Conservation (phyloP, 2,888 invertebrate species). For the Nematopogon swammerdamellus region DNA sequence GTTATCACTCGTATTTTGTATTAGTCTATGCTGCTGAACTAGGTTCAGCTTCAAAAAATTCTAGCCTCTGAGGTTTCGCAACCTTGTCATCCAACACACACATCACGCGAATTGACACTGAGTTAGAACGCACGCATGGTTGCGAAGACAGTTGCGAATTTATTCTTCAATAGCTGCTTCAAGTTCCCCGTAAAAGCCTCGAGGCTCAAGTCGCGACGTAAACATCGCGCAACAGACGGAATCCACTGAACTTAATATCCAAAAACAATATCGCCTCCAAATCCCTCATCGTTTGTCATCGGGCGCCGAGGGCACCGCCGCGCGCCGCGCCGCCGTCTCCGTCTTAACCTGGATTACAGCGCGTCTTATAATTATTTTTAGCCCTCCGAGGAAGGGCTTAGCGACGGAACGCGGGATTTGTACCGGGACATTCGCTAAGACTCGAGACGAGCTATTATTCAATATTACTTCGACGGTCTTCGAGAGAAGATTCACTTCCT, state of each 20-base stretch:
- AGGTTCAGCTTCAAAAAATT: too few species aligned
- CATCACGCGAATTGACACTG: too few species aligned
- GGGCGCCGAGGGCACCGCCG: not conserved
- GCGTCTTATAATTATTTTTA: constrained; percentile 33
- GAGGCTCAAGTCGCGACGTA: too few species aligned
- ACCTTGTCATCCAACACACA: too few species aligned
- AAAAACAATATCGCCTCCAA: not conserved
- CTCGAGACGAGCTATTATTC: constrained; percentile 30
- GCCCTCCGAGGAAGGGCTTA: constrained; percentile 40
- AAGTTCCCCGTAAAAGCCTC: too few species aligned
- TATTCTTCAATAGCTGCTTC: too few species aligned
- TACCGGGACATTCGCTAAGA: constrained; percentile 20
- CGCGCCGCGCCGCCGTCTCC: not conserved
- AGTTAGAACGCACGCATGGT: not conserved
- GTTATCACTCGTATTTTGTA: too few species aligned
- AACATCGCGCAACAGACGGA: not conserved
- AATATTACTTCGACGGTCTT: constrained; percentile 37
- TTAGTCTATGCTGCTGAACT: too few species aligned
- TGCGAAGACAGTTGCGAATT: too few species aligned
- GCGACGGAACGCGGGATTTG: constrained; percentile 44
- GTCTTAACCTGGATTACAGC: constrained; percentile 2
- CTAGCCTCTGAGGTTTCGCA: too few species aligned
- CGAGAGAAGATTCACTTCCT: too few species aligned
- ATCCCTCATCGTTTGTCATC: not conserved
- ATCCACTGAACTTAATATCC: not conserved